Conservation (phyloP, 1,140 invertebrate genomes). For the Pogonus chalceus region DNA sequence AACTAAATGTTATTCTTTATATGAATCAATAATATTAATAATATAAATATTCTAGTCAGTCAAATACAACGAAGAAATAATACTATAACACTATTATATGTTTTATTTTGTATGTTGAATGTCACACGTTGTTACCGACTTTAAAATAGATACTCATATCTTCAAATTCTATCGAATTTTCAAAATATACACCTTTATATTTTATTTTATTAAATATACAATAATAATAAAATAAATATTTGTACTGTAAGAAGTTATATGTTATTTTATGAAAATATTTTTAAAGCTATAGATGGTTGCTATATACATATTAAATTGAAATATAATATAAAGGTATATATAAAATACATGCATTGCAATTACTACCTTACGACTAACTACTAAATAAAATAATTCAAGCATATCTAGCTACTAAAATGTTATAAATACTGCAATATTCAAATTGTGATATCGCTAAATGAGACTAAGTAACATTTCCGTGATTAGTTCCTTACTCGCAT, state of each 20-base stretch:
- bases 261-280: conserved; percentile 17
- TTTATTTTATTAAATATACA: conserved; percentile 20
- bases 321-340: conserved; percentile 13
- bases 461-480: conserved; percentile 34
- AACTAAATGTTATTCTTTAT: too few species aligned
- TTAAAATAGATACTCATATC: too few species aligned
- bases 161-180: too few species aligned
- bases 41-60: not conserved
- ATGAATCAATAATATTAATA: too few species aligned
- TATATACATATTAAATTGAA: conserved; percentile 6
- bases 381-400: conserved; percentile 23
- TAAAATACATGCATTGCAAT: conserved; percentile 12
- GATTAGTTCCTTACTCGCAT: conserved; percentile 30
- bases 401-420: conserved; percentile 29
- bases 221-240: not conserved
- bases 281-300: conserved; percentile 18
- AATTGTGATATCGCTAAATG: conserved; percentile 37
- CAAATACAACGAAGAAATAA: too few species aligned
- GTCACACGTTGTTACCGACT: too few species aligned
- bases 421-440: conserved; percentile 36
- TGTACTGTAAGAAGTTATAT: conserved; percentile 9
- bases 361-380: too few species aligned
- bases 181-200: too few species aligned
- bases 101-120: too few species aligned
- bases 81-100: too few species aligned